Evolutionary conservation across 2,888 invertebrate species (phyloP).

Genomic region (Lydus trimaculatus): DNA sequence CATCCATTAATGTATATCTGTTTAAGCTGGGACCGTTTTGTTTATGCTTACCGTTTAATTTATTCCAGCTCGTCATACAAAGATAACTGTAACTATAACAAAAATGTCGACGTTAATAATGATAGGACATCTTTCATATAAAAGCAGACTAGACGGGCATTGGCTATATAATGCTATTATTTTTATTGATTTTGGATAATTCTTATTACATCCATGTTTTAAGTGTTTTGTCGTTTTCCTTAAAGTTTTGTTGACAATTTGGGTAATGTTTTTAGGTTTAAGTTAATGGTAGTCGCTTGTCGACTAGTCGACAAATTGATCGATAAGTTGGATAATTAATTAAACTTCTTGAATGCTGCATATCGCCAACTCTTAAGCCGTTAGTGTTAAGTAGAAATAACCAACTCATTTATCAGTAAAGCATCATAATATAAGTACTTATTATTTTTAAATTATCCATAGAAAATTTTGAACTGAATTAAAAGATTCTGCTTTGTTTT

Average conservation of each 20-base stretch:
- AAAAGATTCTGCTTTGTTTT: too few relatives aligned
- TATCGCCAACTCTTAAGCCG: background rate
- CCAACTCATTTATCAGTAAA: background rate
- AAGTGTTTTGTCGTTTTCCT: background rate
- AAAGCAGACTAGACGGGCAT: slow-evolving; percentile 1
- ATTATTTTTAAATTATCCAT: too few relatives aligned
- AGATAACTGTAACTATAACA: slow-evolving; percentile 41
- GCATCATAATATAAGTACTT: too few relatives aligned
- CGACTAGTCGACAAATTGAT: background rate
- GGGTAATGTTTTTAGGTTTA: background rate
- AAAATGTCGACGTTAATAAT: slow-evolving; percentile 32
- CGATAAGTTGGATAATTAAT: background rate
- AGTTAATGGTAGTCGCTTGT: background rate
- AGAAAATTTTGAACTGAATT: background rate
- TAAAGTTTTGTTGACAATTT: background rate
- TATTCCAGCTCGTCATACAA: slow-evolving; percentile 47
- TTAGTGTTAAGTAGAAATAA: background rate
- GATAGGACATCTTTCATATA: slow-evolving; percentile 19
- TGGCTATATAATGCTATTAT: background rate
- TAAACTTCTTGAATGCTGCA: background rate
- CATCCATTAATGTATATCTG: slow-evolving; percentile 51
- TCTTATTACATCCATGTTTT: background rate
- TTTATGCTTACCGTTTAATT: slow-evolving; percentile 55
- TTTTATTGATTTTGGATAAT: background rate
- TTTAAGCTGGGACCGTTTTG: slow-evolving; percentile 56